phyloP scores from a whole-genome alignment of 1,140 invertebrate species.

The Phenacoccus solenopsis region DNA sequence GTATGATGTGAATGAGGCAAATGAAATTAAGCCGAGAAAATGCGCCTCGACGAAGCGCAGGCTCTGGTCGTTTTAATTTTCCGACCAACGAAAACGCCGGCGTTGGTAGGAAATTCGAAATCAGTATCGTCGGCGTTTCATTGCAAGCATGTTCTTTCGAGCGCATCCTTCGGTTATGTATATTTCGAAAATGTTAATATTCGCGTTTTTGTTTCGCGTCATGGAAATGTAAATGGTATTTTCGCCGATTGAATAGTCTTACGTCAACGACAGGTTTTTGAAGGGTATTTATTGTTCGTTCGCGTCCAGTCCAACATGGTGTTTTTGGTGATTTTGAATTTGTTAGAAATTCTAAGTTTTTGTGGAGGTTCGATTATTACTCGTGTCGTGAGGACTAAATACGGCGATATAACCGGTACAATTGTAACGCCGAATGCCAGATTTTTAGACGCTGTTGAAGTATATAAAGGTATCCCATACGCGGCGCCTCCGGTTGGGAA shows the following conservation, averaged over 20 bases:
- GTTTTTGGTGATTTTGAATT: neutral
- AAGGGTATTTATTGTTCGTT: no score
- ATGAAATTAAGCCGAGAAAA: neutral
- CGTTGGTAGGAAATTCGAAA: constrained; percentile 2
- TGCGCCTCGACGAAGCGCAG: neutral
- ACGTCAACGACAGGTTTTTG: no score
- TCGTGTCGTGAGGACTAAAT: constrained; percentile 72
- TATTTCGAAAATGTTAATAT: neutral
- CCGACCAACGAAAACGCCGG: neutral
- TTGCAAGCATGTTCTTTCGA: neutral
- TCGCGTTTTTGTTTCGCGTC: neutral
- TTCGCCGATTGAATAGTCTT: neutral
- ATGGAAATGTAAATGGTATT: neutral
- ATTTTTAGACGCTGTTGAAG: constrained; percentile 75
- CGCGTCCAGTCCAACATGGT: no score
- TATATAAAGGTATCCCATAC: constrained; percentile 88
- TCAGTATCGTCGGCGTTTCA: neutral
- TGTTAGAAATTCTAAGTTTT: neutral
- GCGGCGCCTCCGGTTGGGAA: constrained; percentile 82
- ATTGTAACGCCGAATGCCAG: constrained; percentile 68
- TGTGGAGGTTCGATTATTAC: constrained; percentile 32
- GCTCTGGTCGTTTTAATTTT: neutral
- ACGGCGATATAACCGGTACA: constrained; percentile 76
- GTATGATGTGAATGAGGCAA: neutral
- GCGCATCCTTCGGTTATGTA: neutral